phyloP scores from a whole-genome alignment of 1,140 invertebrate genomes.

The Sarcophaga bullata region DNA sequence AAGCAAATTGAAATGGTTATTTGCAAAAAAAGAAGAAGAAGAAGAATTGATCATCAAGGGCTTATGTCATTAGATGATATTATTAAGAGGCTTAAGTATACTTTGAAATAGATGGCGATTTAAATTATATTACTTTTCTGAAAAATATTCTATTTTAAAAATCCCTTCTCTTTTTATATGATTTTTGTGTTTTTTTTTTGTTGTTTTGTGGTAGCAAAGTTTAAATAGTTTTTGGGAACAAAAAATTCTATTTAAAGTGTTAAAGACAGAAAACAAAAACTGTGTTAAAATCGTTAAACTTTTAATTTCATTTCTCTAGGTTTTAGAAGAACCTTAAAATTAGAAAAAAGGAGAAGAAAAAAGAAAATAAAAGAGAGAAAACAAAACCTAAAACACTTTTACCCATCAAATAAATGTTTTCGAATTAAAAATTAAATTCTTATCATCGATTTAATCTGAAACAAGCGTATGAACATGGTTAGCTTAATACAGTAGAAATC shows the following conservation, averaged over 20 bases:
- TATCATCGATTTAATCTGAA: constrained; percentile 17
- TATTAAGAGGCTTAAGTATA: no score
- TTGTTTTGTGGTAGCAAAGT: no score
- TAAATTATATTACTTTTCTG: no score
- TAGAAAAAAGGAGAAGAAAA: neutral
- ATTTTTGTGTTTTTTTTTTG: no score
- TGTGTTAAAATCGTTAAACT: constrained; percentile 30
- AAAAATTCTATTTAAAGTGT: neutral
- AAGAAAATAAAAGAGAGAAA: neutral
- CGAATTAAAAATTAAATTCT: neutral
- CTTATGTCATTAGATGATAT: no score
- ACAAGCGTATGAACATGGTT: constrained; percentile 14
- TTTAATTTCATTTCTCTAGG: constrained; percentile 36
- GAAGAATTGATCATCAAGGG: no score
- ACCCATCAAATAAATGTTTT: constrained; percentile 3
- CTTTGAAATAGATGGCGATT: no score
- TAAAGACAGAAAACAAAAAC: neutral
- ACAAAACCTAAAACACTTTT: constrained; percentile 16
- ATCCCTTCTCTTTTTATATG: no score
- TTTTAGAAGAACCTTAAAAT: neutral
- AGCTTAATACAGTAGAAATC: neutral
- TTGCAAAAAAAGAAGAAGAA: no score
- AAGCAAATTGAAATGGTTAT: no score
- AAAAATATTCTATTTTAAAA: no score
- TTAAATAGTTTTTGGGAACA: neutral